Conservation (phyloP, 1,140 invertebrate genomes). For the Aphelinus atriplicis region DNA sequence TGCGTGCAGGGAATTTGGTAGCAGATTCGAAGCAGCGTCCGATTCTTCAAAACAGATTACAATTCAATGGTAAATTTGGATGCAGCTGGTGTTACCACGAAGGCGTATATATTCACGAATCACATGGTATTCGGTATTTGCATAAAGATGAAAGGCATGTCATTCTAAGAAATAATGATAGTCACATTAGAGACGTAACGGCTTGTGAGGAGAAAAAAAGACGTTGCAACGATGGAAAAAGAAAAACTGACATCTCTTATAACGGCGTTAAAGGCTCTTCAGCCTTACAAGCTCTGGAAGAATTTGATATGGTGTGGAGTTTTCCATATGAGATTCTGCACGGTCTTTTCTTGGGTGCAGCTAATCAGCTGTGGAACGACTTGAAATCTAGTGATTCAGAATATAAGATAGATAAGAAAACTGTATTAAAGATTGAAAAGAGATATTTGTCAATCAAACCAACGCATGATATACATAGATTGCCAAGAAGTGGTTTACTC, state of each 20-base stretch:
- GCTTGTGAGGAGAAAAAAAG: conserved; percentile 21
- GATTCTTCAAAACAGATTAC: conserved; percentile 38
- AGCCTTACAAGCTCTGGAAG: no score
- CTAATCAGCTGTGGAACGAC: conserved; percentile 16
- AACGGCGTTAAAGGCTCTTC: conserved; percentile 18
- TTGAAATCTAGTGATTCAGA: no score
- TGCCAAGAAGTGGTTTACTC: not conserved
- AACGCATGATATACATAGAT: conserved; percentile 5
- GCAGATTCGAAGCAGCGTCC: conserved; percentile 41
- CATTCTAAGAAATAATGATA: conserved; percentile 34
- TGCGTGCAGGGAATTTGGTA: not conserved
- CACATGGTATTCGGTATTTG: conserved; percentile 36
- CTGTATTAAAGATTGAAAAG: conserved; percentile 1
- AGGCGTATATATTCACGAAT: conserved; percentile 30
- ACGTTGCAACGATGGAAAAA: not conserved
- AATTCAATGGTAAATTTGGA: conserved; percentile 41
- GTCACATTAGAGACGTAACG: conserved; percentile 39
- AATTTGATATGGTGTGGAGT: no score
- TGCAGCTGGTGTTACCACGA: conserved; percentile 42
- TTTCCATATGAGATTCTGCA: conserved; percentile 20
- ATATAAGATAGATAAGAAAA: not conserved
- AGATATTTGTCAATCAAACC: not conserved
- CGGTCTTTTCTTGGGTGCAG: conserved; percentile 35
- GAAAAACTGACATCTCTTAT: conserved; percentile 30
- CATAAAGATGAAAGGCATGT: conserved; percentile 15